phyloP scores from a whole-genome alignment of 1,140 invertebrate species.

The Eciton burchellii region DNA sequence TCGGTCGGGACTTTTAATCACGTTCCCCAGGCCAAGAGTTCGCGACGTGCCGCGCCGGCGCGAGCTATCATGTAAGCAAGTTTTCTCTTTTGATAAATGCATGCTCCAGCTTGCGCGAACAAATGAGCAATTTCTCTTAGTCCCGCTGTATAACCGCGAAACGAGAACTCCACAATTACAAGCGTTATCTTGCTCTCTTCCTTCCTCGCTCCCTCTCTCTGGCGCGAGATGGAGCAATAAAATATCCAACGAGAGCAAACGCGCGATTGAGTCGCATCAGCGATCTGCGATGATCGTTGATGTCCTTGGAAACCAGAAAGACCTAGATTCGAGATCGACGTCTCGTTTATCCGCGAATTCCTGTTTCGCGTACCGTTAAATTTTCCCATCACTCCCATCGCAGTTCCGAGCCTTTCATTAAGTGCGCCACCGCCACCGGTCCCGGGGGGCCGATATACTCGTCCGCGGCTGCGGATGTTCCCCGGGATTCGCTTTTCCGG shows the following conservation, averaged over 20 bases:
- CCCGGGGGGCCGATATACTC: constrained; percentile 31
- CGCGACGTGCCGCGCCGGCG: background rate
- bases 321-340: too few species aligned
- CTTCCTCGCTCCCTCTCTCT: background rate
- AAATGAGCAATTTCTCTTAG: background rate
- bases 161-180: background rate
- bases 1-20: constrained; percentile 59
- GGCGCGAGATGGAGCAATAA: background rate
- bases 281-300: background rate
- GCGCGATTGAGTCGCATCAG: too few species aligned
- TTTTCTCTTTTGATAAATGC: background rate
- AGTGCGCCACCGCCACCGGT: constrained; percentile 11
- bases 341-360: background rate
- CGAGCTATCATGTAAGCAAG: background rate
- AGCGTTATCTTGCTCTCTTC: background rate
- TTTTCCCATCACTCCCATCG: constrained; percentile 38
- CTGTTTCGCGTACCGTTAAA: background rate
- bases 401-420: constrained; percentile 46
- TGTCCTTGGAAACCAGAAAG: too few species aligned
- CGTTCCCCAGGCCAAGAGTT: background rate
- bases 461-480: background rate
- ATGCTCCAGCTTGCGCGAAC: background rate
- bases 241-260: background rate
- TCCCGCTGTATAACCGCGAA: background rate
- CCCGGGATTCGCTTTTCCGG: constrained; percentile 38